Evolutionary conservation across 2,113 vertebrate genomes (phyloP), one percentile per base, ranked within the genome.

Genomic region (Perca fluviatilis): DNA sequence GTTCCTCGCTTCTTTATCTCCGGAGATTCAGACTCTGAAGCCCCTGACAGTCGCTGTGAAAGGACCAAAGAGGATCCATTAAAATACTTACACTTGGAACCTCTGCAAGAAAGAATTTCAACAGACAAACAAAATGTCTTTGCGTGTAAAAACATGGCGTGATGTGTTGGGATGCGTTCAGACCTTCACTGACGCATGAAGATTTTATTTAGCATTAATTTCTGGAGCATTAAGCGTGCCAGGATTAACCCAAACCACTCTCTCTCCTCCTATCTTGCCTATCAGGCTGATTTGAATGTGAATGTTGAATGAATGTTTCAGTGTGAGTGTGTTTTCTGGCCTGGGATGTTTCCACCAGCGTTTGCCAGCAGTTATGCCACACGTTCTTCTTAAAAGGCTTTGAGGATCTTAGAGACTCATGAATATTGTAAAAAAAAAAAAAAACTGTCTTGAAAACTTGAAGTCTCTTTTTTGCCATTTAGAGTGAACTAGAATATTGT

Each of bases 351-450:
- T 91, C 89, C 71, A 79, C 79, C 49, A 82, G 74, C 61, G 16
- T 87, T 87, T 87, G 86, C 86, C 77, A 84, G 85, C 78, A 89
- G 80, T 88, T 81, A 72, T 78, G 53, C 67, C 80, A 70, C 88
- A 89, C 75, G 71, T 78, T 84, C 83, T 74, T 84, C 68, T 83
- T 81, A 82, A 91, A 87, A 91, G 83, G 77, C 90, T 91, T 89
- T 86, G 87, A 89, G 84, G 85, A 88, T 91, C 70, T 90, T 84
- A 70, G 62, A 78, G 60, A 75, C 79, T 85, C 83, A 90, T 93
- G 78, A 92, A 92, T 92, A 89, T 92, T 89, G 78, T 74, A 92
- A 82, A 66, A 51, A 43, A 10, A 40, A 30, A 36, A 36, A 40
- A 82, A 86, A 51, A 53, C 27, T 27, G 8, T 77, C 71, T 87